Conservation (phyloP, 2,113 vertebrate species). For the Alouatta palliata region DNA sequence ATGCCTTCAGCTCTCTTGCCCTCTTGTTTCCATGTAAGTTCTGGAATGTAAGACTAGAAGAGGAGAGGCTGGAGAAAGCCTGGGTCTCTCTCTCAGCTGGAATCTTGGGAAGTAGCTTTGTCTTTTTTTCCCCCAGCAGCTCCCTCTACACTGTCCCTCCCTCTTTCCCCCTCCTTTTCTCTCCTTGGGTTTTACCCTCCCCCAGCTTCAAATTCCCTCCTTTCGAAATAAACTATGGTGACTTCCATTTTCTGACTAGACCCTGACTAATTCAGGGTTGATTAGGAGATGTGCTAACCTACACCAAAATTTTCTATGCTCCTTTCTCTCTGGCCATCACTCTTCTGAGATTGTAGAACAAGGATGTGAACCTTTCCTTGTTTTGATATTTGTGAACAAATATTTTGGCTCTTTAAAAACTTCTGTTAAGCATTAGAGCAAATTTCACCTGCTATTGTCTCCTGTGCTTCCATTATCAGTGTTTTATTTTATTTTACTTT, state of each 20-base stretch:
- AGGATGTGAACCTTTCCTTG: background rate
- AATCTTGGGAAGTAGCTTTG: no score
- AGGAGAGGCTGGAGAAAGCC: background rate
- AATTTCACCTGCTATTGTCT: background rate
- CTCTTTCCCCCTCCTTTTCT: background rate
- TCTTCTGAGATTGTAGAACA: background rate
- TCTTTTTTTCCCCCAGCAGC: background rate
- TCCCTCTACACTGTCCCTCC: no score
- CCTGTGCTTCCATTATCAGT: background rate
- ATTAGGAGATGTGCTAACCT: background rate
- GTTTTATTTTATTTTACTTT: background rate
- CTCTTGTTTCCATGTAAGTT: background rate
- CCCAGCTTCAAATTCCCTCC: background rate
- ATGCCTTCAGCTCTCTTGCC: background rate
- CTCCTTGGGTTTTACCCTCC: background rate
- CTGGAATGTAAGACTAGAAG: background rate
- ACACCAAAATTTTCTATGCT: background rate
- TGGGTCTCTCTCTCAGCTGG: no score
- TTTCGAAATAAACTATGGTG: background rate
- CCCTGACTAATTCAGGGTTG: background rate
- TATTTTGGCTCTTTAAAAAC: background rate
- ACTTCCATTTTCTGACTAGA: background rate
- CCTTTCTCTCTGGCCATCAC: background rate
- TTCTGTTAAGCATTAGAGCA: background rate
- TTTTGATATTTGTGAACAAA: background rate